A percentile compares a stretch with the other conserved stretches of the same genome.
Conservation (phyloP, 2,797 vertebrate genomes). For the Morus bassanus region DNA sequence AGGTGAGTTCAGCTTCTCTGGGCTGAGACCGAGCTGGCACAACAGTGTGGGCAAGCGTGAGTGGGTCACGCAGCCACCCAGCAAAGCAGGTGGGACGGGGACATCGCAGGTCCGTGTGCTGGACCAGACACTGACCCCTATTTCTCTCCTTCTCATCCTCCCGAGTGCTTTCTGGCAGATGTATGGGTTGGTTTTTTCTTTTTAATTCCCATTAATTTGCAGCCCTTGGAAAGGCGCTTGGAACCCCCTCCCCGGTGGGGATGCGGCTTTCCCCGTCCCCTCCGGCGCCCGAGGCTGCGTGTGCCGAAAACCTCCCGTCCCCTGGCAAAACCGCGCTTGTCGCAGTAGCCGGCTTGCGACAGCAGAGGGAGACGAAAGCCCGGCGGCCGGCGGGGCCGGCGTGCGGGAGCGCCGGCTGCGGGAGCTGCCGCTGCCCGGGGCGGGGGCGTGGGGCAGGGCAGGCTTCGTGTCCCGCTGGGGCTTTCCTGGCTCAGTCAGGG, state of each 20-base stretch:
- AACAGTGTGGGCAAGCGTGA: fast-evolving
- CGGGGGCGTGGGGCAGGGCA: neutral
- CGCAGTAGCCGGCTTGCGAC: neutral
- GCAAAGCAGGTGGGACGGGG: fast-evolving
- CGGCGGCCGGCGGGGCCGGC: neutral
- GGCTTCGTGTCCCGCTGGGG: no score
- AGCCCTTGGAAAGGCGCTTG: neutral
- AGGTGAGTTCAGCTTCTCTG: neutral
- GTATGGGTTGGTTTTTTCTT: no score
- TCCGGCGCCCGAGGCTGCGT: fast-evolving
- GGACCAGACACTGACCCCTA: fast-evolving
- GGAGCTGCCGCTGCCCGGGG: neutral
- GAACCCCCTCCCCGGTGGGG: no score
- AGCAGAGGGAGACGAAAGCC: slow-evolving; percentile 51
- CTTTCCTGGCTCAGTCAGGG: neutral
- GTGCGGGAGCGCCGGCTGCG: neutral
- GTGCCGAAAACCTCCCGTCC: fast-evolving
- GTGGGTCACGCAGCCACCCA: neutral
- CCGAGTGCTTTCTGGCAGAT: neutral
- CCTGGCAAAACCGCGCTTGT: fast-evolving
- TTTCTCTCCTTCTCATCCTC: neutral
- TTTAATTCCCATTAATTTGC: neutral
- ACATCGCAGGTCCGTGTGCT: fast-evolving
- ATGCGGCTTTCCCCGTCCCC: fast-evolving
- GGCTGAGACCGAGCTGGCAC: fast-evolving